phyloP scores from a whole-genome alignment of 2,113 vertebrate species.

The Pelusios castaneus region DNA sequence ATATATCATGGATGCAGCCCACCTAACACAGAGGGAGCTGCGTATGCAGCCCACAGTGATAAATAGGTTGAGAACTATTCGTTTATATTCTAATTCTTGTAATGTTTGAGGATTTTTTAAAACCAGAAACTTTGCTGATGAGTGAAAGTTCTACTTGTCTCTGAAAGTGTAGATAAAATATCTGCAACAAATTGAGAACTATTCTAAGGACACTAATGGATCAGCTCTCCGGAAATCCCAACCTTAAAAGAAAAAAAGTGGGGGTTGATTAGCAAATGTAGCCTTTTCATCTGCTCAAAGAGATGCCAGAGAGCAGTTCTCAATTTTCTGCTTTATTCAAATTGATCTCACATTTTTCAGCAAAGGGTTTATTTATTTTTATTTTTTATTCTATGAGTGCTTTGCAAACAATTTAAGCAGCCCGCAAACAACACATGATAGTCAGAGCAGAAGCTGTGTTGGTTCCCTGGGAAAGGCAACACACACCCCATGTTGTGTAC shows the following conservation, averaged over 20 bases:
- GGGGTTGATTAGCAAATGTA: neutral
- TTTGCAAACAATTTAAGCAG: neutral
- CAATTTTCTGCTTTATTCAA: neutral
- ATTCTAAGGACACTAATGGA: neutral
- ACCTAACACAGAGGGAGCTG: too few relatives aligned
- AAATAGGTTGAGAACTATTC: too few relatives aligned
- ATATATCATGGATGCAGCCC: too few relatives aligned
- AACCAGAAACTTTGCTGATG: neutral
- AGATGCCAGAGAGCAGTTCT: neutral
- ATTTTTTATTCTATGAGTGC: neutral
- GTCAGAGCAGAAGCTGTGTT: neutral
- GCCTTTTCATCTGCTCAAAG: neutral
- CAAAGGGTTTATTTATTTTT: neutral
- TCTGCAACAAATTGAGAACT: neutral
- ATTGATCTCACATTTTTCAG: neutral
- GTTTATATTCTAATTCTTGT: neutral
- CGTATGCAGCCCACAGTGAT: too few relatives aligned
- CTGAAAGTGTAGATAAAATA: neutral
- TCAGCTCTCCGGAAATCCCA: neutral
- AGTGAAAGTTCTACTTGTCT: too few relatives aligned
- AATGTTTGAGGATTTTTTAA: neutral
- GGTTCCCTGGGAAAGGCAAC: fast-evolving
- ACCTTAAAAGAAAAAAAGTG: neutral
- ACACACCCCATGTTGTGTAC: neutral
- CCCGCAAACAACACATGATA: neutral